Evolutionary conservation across 2,888 invertebrate genomes (phyloP).

Genomic region (Gymnosoma rotundatum): DNA sequence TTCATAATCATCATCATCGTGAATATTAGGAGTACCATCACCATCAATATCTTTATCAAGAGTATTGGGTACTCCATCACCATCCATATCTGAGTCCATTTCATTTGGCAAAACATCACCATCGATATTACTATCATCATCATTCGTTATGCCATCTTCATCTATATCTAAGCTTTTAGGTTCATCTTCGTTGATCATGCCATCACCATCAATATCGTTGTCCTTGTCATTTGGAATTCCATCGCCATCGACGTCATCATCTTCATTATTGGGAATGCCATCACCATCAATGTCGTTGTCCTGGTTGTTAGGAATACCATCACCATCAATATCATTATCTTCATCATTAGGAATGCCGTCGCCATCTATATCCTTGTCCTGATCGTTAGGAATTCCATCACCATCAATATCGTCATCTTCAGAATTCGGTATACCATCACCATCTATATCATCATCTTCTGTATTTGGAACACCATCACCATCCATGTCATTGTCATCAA

Average conservation of each 20-base stretch:
- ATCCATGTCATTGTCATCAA: conserved; percentile 75
- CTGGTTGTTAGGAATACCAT: conserved; percentile 79
- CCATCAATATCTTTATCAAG: conserved; percentile 77
- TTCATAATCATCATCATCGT: conserved; percentile 75
- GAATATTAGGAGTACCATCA: conserved; percentile 83
- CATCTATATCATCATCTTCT: conserved; percentile 75
- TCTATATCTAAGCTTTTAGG: conserved; percentile 71
- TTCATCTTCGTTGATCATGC: conserved; percentile 72
- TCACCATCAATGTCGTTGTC: conserved; percentile 81
- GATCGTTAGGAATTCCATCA: conserved; percentile 79
- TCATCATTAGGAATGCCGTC: conserved; percentile 76
- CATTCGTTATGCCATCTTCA: conserved; percentile 75
- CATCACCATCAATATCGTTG: conserved; percentile 72
- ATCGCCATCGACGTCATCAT: conserved; percentile 71
- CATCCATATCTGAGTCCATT: conserved; percentile 74
- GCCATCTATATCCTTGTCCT: conserved; percentile 77
- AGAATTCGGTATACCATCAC: conserved; percentile 79
- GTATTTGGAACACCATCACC: conserved; percentile 77
- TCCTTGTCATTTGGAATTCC: conserved; percentile 71
- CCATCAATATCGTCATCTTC: conserved; percentile 78
- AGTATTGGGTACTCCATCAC: conserved; percentile 72
- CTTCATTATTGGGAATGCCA: conserved; percentile 77
- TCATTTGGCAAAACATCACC: conserved; percentile 76
- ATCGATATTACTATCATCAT: conserved; percentile 77
- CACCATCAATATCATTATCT: conserved; percentile 78